phyloP scores from a whole-genome alignment of 2,797 vertebrate genomes.

The Gymnocypris eckloni region DNA sequence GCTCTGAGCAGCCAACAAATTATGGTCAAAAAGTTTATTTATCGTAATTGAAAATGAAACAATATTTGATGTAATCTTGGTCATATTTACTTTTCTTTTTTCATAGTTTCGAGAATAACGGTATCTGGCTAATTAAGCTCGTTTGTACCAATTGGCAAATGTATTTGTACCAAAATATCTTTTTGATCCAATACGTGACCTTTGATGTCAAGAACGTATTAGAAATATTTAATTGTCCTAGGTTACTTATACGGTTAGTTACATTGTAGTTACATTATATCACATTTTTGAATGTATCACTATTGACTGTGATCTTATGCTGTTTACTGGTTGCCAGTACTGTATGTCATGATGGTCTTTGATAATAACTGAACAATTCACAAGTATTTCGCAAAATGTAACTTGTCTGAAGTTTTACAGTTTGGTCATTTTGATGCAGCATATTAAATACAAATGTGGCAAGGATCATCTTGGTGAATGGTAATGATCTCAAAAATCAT shows the following conservation, averaged over 20 bases:
- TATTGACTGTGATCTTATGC: neutral
- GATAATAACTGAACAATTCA: neutral
- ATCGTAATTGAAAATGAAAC: neutral
- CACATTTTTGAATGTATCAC: neutral
- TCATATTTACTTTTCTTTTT: neutral
- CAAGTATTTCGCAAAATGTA: neutral
- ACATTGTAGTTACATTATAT: neutral
- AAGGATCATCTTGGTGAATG: neutral
- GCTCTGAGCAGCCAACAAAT: neutral
- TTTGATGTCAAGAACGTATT: neutral
- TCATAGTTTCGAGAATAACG: neutral
- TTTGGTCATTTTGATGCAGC: neutral
- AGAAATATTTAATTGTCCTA: neutral
- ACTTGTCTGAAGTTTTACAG: neutral
- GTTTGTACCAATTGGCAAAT: no score
- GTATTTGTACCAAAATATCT: neutral
- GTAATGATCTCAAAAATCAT: neutral
- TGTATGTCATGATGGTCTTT: neutral
- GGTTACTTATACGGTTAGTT: neutral
- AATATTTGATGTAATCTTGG: neutral
- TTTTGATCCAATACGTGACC: neutral
- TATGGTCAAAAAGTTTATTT: neutral
- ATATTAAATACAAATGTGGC: neutral
- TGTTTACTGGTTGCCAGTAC: neutral
- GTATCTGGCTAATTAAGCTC: neutral